These are phyloP conservation scores for Andrena haemorrhoa DNA, from an alignment of 2,888 invertebrate genomes.

Conservation along the genomic window DNA sequence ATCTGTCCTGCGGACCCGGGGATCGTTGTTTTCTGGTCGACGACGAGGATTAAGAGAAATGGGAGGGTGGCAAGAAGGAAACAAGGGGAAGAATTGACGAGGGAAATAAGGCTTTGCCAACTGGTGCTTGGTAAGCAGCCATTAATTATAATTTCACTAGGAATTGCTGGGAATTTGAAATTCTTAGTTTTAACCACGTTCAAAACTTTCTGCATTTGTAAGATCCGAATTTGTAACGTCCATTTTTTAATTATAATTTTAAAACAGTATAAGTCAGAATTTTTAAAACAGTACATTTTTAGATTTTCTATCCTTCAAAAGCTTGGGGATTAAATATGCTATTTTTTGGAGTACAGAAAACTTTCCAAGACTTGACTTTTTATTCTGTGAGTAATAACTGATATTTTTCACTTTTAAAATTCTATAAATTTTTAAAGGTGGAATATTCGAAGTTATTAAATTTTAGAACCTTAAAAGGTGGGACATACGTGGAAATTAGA, in stretches of 20 bases:
- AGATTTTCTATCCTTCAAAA: too few relatives aligned
- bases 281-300: too few relatives aligned
- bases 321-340: too few relatives aligned
- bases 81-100: not conserved
- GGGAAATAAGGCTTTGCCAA: not conserved
- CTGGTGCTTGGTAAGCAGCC: not conserved
- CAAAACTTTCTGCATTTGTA: too few relatives aligned
- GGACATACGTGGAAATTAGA: not conserved
- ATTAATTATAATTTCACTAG: not conserved
- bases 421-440: not conserved
- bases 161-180: not conserved
- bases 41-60: slow-evolving; percentile 3
- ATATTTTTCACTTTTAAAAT: not conserved
- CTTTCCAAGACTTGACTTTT: not conserved
- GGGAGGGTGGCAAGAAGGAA: not conserved
- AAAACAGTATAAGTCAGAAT: too few relatives aligned
- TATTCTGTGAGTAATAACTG: not conserved
- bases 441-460: not conserved
- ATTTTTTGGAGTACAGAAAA: not conserved
- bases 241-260: too few relatives aligned
- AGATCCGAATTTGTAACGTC: too few relatives aligned
- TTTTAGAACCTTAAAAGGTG: not conserved
- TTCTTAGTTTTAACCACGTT: too few relatives aligned
- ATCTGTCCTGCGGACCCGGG: not conserved
- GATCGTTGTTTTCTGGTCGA: slow-evolving; percentile 1